Evolutionary conservation across 2,797 vertebrate species (phyloP).

Genomic region (Coluber constrictor): DNA sequence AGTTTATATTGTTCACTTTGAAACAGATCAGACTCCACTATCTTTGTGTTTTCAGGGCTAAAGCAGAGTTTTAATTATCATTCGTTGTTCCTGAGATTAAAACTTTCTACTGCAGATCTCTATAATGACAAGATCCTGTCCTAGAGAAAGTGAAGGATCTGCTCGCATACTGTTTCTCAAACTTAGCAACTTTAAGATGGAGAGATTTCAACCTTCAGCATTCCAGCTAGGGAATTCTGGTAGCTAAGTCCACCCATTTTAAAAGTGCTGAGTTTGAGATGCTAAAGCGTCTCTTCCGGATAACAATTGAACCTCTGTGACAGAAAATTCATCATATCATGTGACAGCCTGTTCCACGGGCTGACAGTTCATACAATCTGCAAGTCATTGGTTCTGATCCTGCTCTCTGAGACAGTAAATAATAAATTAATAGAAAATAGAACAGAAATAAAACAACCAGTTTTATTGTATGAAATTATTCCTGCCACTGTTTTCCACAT

Average conservation of each 20-base stretch:
- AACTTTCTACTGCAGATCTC: not conserved
- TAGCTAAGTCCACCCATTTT: not conserved
- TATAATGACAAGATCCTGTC: not conserved
- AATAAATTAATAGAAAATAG: not conserved
- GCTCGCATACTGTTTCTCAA: not conserved
- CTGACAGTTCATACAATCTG: not conserved
- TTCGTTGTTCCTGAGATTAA: not conserved
- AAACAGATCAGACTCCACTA: not conserved
- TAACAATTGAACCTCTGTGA: not conserved
- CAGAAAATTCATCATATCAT: not conserved
- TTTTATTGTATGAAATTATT: constrained; percentile 8
- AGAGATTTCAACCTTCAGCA: not conserved
- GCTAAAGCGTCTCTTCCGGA: not conserved
- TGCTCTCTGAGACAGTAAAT: not conserved
- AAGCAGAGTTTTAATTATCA: not conserved
- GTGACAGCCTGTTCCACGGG: not conserved
- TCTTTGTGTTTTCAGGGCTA: not conserved
- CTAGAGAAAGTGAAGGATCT: not conserved
- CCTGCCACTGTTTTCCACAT: constrained; percentile 32
- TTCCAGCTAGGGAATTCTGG: not conserved
- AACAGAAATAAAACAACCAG: not conserved
- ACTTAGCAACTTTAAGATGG: not conserved
- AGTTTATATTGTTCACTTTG: not conserved
- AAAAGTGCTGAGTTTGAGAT: not conserved
- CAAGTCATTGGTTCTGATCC: not conserved